Conservation (phyloP, 1,140 invertebrate species). For the Philaenus spumarius region DNA sequence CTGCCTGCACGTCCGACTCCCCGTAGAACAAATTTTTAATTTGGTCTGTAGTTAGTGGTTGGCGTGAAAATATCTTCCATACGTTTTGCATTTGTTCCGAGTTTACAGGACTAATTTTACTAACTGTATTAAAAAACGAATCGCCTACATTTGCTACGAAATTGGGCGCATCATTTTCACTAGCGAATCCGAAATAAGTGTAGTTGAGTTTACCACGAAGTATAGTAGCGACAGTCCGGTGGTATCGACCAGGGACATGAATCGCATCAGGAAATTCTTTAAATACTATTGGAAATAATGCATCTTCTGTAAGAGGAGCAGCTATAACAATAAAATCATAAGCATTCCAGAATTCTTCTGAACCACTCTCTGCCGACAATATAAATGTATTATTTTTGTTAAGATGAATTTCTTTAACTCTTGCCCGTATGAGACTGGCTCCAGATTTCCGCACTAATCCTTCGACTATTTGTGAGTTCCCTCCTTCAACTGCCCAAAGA, state of each 20-base stretch:
- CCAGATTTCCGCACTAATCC: conserved; percentile 40
- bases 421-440: conserved; percentile 38
- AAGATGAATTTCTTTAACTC: conserved; percentile 21
- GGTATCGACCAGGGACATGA: conserved; percentile 39
- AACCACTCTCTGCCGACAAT: neutral
- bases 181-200: conserved; percentile 41
- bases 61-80: conserved; percentile 54
- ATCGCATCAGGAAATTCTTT: conserved; percentile 32
- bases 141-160: conserved; percentile 44
- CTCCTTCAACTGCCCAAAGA: conserved; percentile 54
- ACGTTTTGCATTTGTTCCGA: conserved; percentile 33
- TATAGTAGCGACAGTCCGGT: conserved; percentile 51
- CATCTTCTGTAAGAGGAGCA: conserved; percentile 44
- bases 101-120: conserved; percentile 39
- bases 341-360: too few species aligned
- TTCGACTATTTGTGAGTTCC: conserved; percentile 50
- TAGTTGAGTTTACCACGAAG: conserved; percentile 46
- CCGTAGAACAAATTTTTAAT: conserved; percentile 46
- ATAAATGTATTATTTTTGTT: neutral
- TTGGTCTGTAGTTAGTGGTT: conserved; percentile 39
- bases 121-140: conserved; percentile 38
- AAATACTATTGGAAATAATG: conserved; percentile 35
- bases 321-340: conserved; percentile 57
- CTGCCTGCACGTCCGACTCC: conserved; percentile 37
- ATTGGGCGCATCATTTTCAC: conserved; percentile 31